Evolutionary conservation across 2,888 invertebrate genomes (phyloP), one percentile per base, ranked within the genome.

Genomic region (Pseudoips prasinana): DNA sequence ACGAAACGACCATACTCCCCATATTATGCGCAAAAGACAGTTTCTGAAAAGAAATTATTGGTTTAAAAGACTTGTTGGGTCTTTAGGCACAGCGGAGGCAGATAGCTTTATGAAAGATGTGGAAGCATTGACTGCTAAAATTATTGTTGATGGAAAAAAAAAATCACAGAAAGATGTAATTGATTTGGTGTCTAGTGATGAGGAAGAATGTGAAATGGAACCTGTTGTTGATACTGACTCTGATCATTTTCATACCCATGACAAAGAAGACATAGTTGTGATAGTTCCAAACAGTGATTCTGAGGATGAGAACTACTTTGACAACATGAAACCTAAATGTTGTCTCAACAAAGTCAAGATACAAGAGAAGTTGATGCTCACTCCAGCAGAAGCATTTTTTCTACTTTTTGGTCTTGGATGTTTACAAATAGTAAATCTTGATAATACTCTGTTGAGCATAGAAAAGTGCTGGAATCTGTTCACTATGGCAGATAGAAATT

Each of bases 381-480:
- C 91, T 1, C 83, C 92, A 29, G 94, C 95, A 74, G 96, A 96
- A 81, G 92, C 95, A 1, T 94, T 94, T 64, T 95, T 95, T 51
- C 80, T 96, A 10, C 77, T 90, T 22, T 91, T 90, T 66, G 92
- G 90, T 7, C 68, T 95, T 8, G 91, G 92, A 17, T 92, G 94
- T 57, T 78, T 96, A 26, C 87, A 92, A 64, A 85, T 95, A 31
- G 64, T 87, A 10, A 84, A 91, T 60, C 61, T 84, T 32, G 71
- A 90, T 28, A 89, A 90, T 10, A 80, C 81, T 32, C 41, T 83
- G 27, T 61, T 95, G 2, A 80, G 70, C 37, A 80, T 90, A 39
- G 70, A 85, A 23, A 73, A 89, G 38, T 80, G 91, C 22, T 92
- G 94, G 91, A 68, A 86, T 6, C 58, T 90, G 22, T 94, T 94